Evolutionary conservation across 1,140 invertebrate genomes (phyloP).

Genomic region (Drosophila arizonae): DNA sequence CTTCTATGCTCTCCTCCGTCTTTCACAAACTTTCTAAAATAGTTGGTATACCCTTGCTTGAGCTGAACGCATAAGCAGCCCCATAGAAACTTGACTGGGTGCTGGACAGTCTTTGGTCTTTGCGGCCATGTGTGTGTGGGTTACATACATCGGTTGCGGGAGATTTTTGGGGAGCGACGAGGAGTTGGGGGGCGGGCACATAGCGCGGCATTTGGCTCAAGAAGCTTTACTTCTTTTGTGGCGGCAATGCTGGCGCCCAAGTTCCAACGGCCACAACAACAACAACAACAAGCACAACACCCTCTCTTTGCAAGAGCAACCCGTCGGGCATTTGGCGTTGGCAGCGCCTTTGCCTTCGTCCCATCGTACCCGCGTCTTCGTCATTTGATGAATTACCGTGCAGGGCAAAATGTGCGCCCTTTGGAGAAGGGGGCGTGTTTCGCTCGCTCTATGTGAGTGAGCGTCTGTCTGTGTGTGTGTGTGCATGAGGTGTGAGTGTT

Average conservation of each 20-base stretch:
- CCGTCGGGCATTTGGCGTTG: conserved; percentile 32
- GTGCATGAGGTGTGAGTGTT: neutral
- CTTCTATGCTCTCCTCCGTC: too few species aligned
- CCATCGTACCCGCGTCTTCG: conserved; percentile 53
- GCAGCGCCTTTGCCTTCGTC: conserved; percentile 38
- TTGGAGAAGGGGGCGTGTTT: conserved; percentile 23
- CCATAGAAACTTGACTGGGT: conserved; percentile 35
- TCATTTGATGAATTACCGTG: conserved; percentile 81
- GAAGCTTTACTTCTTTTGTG: conserved; percentile 78
- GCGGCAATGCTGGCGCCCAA: conserved; percentile 56
- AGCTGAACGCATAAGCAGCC: conserved; percentile 20
- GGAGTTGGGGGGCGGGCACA: neutral
- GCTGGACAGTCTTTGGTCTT: conserved; percentile 67
- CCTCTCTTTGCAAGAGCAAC: conserved; percentile 3
- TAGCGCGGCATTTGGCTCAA: conserved; percentile 53
- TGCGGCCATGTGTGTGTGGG: conserved; percentile 13
- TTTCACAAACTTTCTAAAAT: neutral
- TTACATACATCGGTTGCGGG: conserved; percentile 22
- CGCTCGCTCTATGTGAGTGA: neutral
- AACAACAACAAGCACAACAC: neutral
- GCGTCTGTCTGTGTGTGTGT: conserved; percentile 5
- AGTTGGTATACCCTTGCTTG: conserved; percentile 8
- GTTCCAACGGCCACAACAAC: conserved; percentile 8
- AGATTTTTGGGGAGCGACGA: conserved; percentile 8
- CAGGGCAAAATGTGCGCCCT: conserved; percentile 74